Evolutionary conservation across 2,113 vertebrate species (phyloP).

Genomic region (Lepus americanus): DNA sequence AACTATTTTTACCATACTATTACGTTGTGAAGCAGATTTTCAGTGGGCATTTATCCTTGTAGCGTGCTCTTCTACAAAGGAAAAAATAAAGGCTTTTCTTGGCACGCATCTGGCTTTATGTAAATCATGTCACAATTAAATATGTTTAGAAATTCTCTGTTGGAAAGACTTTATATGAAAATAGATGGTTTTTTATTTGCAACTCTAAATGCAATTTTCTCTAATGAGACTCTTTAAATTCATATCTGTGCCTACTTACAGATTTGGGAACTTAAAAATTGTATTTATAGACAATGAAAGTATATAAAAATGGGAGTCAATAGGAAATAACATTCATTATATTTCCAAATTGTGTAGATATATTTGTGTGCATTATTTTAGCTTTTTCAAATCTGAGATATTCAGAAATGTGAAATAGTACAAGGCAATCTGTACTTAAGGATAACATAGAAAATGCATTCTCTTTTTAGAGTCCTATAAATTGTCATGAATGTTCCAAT

Average conservation of each 20-base stretch:
- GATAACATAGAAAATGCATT: neutral
- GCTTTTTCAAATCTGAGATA: neutral
- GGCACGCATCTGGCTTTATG: conserved; percentile 10
- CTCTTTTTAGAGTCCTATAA: neutral
- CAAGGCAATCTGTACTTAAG: neutral
- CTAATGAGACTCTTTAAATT: conserved; percentile 75
- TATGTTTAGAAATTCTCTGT: conserved; percentile 47
- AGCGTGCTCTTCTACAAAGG: neutral
- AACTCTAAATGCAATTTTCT: conserved; percentile 70
- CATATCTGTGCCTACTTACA: conserved; percentile 53
- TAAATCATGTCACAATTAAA: conserved; percentile 69
- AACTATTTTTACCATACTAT: neutral
- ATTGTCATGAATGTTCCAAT: neutral
- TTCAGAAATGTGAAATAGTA: neutral
- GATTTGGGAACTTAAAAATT: conserved; percentile 64
- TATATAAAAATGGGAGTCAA: conserved; percentile 52
- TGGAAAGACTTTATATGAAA: conserved; percentile 67
- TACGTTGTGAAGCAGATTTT: neutral
- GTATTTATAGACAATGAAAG: conserved; percentile 55
- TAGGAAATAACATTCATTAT: conserved; percentile 51
- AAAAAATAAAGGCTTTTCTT: conserved; percentile 52
- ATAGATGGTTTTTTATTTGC: conserved; percentile 63
- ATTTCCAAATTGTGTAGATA: conserved; percentile 7
- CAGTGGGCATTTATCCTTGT: neutral
- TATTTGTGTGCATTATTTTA: neutral